Percentiles rank a stretch among this genome's conserved stretches.
These are phyloP conservation scores for Tinea trinotella DNA, from an alignment of 2,888 invertebrate species.

Conservation along the genomic window DNA sequence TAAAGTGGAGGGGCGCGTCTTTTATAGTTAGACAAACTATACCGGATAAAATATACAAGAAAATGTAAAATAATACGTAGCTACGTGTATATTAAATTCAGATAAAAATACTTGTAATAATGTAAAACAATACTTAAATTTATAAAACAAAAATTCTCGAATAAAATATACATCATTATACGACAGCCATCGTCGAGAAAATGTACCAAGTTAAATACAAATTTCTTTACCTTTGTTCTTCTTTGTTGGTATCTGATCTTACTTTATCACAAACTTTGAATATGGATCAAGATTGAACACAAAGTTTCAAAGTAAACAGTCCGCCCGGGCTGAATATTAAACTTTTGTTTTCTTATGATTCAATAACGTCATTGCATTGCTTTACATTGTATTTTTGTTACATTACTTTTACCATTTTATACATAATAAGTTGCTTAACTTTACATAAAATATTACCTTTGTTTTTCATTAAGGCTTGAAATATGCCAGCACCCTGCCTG, in stretches of 20 bases:
- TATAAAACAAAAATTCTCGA: background rate
- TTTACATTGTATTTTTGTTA: background rate
- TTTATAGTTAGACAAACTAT: too few species aligned
- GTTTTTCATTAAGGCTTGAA: background rate
- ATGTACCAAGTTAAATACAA: constrained; percentile 17
- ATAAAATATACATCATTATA: background rate
- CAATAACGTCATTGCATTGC: background rate
- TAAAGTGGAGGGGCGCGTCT: too few species aligned
- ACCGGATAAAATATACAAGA: too few species aligned
- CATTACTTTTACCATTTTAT: background rate
- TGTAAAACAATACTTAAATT: too few species aligned
- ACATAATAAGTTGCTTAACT: background rate
- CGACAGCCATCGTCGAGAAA: constrained; percentile 21
- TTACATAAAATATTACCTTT: too few species aligned
- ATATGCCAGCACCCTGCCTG: too few species aligned
- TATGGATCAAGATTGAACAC: constrained; percentile 39
- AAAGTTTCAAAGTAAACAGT: constrained; percentile 10
- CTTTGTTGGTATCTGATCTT: constrained; percentile 29
- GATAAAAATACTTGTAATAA: too few species aligned
- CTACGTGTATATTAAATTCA: too few species aligned
- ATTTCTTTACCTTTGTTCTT: constrained; percentile 17
- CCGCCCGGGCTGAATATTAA: background rate
- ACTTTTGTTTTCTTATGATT: background rate
- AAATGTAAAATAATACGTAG: too few species aligned
- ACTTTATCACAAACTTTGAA: constrained; percentile 49